These are phyloP conservation scores for Carterocephalus palaemon DNA, from an alignment of 2,888 invertebrate species.

Conservation along the genomic window DNA sequence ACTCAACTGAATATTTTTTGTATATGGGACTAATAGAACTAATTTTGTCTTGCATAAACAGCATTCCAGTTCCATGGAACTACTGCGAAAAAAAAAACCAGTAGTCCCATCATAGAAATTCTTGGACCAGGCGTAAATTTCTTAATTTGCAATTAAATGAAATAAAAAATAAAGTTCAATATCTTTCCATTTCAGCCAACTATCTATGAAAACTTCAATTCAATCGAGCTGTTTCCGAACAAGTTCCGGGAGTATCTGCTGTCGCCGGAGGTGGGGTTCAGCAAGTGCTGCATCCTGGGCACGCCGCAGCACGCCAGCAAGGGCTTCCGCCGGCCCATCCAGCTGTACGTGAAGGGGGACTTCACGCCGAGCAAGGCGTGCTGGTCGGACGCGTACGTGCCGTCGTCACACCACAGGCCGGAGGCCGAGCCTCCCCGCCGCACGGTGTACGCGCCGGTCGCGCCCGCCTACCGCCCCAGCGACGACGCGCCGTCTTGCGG, in stretches of 20 bases:
- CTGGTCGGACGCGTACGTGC: conserved; percentile 82
- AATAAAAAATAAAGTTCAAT: too few species aligned
- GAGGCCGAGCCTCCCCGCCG: conserved; percentile 78
- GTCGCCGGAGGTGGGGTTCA: conserved; percentile 94
- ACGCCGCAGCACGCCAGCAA: conserved; percentile 90
- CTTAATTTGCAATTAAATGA: too few species aligned
- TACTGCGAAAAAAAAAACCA: too few species aligned
- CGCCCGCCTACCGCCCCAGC: conserved; percentile 68
- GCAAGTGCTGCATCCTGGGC: conserved; percentile 91
- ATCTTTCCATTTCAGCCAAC: conserved; percentile 90
- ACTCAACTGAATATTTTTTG: too few species aligned
- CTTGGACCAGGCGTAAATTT: too few species aligned
- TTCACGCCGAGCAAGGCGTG: conserved; percentile 81
- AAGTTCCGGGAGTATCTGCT: conserved; percentile 95
- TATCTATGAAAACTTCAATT: conserved; percentile 90
- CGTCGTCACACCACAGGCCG: conserved; percentile 80
- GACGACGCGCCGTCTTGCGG: conserved; percentile 76
- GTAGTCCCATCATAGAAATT: too few species aligned
- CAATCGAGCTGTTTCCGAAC: conserved; percentile 93
- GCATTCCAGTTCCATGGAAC: too few species aligned
- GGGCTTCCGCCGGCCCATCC: conserved; percentile 92
- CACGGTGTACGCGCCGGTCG: conserved; percentile 71
- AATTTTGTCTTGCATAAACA: too few species aligned
- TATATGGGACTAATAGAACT: too few species aligned
- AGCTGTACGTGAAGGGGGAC: conserved; percentile 82